Percentiles rank a stretch among this genome's conserved stretches.
Evolutionary conservation across 2,888 invertebrate species (phyloP).

Genomic region (Eumacrocentrus americanus): DNA sequence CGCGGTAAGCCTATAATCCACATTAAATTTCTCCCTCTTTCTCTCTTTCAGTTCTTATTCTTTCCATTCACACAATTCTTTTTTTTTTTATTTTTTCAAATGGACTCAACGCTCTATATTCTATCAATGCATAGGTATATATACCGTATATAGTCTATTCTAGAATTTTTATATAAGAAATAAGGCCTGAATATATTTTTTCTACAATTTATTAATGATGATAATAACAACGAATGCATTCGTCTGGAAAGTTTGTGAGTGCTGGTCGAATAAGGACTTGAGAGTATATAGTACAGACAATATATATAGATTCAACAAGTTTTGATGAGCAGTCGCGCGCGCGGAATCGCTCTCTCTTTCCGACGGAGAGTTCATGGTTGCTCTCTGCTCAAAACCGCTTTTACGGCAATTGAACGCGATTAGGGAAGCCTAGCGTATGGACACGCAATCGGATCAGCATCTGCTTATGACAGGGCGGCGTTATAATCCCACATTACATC

Average conservation of each 20-base stretch:
- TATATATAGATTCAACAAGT: constrained; percentile 19
- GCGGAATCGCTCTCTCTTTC: constrained; percentile 20
- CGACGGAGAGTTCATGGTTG: constrained; percentile 18
- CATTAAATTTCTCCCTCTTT: constrained; percentile 39
- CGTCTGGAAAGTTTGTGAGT: background rate
- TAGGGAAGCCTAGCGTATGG: constrained; percentile 45
- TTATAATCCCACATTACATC: constrained; percentile 46
- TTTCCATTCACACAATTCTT: background rate
- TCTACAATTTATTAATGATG: background rate
- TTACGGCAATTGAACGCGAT: constrained; percentile 59
- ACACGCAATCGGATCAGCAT: constrained; percentile 53
- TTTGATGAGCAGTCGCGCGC: too few relatives aligned
- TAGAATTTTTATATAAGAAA: too few relatives aligned
- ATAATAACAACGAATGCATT: background rate
- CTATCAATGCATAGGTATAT: too few relatives aligned
- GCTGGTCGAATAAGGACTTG: background rate
- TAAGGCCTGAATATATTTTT: too few relatives aligned
- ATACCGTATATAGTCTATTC: too few relatives aligned
- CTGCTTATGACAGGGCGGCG: constrained; percentile 58
- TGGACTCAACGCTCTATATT: too few relatives aligned
- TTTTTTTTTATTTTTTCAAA: background rate
- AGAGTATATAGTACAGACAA: background rate
- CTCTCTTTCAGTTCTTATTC: constrained; percentile 16
- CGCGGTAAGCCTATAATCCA: constrained; percentile 47
- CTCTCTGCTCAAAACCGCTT: constrained; percentile 45